Conservation (phyloP, 2,888 invertebrate species). For the Automeris io region DNA sequence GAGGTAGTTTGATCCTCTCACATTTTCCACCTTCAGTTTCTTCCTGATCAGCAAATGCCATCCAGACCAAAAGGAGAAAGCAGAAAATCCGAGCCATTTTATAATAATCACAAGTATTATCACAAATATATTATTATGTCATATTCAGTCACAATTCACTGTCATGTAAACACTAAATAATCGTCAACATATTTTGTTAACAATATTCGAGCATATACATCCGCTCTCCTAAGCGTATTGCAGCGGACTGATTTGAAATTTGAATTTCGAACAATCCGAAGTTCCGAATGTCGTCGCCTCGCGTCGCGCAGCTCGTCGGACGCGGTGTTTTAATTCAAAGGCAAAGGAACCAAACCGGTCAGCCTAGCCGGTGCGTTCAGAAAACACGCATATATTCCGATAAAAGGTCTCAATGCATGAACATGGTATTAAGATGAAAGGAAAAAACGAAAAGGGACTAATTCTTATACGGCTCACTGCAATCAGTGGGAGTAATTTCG, state of each 20-base stretch:
- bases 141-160: conserved; percentile 58
- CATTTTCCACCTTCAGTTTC: conserved; percentile 79
- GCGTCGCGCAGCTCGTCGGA: too few relatives aligned
- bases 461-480: conserved; percentile 72
- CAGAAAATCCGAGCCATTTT: conserved; percentile 63
- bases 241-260: conserved; percentile 55
- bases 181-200: conserved; percentile 52
- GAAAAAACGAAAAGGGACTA: conserved; percentile 62
- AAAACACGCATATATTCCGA: conserved; percentile 66
- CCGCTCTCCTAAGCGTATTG: conserved; percentile 26
- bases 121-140: conserved; percentile 40
- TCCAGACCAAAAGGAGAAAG: conserved; percentile 46
- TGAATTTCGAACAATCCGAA: conserved; percentile 28
- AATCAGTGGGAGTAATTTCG: conserved; percentile 70
- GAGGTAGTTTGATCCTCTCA: conserved; percentile 85
- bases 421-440: conserved; percentile 66
- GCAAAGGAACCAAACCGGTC: conserved; percentile 66
- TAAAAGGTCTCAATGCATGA: conserved; percentile 71
- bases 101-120: conserved; percentile 32
- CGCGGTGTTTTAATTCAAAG: conserved; percentile 60
- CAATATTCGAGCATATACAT: conserved; percentile 24
- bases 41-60: conserved; percentile 62
- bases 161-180: conserved; percentile 36
- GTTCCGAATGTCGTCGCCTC: conserved; percentile 27
- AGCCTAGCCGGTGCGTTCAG: conserved; percentile 51